Evolutionary conservation across 2,113 vertebrate genomes (phyloP).

Genomic region (Hypanus sabinus): DNA sequence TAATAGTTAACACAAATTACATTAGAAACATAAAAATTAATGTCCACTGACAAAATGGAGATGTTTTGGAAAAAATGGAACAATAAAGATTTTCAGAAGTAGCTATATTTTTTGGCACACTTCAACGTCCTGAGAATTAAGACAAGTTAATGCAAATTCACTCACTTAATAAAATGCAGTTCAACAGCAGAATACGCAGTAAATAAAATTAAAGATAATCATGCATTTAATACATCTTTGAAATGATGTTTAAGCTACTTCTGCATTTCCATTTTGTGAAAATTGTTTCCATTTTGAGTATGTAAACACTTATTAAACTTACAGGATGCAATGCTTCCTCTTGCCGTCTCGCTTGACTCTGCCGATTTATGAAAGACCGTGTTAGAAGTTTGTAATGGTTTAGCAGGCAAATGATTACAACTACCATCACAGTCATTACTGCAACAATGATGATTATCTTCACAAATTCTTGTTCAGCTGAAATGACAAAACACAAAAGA

Average conservation of each 20-base stretch:
- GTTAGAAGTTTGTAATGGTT: slow-evolving; percentile 95
- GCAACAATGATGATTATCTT: slow-evolving; percentile 94
- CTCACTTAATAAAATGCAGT: neutral
- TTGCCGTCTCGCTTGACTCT: slow-evolving; percentile 75
- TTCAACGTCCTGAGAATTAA: neutral
- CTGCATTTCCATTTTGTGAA: neutral
- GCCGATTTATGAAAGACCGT: slow-evolving; percentile 83
- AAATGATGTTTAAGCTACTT: neutral
- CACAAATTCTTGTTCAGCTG: slow-evolving; percentile 96
- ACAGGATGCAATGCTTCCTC: slow-evolving; percentile 80
- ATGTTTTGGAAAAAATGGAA: neutral
- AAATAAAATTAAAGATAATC: neutral
- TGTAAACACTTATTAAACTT: slow-evolving; percentile 46
- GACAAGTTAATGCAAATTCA: neutral
- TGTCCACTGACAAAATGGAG: neutral
- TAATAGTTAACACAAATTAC: neutral
- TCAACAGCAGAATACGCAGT: neutral
- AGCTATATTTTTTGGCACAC: neutral
- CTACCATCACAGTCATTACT: slow-evolving; percentile 95
- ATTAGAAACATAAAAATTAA: neutral
- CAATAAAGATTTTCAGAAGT: neutral
- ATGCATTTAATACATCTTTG: neutral
- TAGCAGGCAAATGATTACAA: slow-evolving; percentile 91
- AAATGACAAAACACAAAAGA: slow-evolving; percentile 38
- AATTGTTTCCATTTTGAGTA: neutral